A percentile compares a stretch with the other conserved stretches of the same genome.
Conservation (phyloP, 92 coral and sea anemone species). For the Desmophyllum pertusum region DNA sequence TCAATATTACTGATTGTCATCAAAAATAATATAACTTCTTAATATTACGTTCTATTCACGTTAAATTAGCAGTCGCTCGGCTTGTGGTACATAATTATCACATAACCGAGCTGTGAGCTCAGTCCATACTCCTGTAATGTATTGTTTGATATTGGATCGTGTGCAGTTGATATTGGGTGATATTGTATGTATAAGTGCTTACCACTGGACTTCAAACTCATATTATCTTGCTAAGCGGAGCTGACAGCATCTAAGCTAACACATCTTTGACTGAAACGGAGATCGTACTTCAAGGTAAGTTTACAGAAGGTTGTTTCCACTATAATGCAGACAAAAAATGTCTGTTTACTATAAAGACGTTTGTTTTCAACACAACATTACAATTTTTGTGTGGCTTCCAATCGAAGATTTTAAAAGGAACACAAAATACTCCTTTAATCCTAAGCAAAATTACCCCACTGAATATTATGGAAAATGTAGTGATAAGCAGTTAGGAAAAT, state of each 20-base stretch:
- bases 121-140: background rate
- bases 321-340: too few species aligned
- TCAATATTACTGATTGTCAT: too few species aligned
- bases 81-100: background rate
- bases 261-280: background rate
- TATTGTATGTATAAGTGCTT: background rate
- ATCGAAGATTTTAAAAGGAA: background rate
- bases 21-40: too few species aligned
- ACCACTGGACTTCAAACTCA: background rate
- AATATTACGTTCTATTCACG: background rate
- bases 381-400: background rate
- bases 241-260: background rate
- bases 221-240: too few species aligned
- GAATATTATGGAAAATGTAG: too few species aligned
- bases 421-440: background rate
- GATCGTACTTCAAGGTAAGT: background rate
- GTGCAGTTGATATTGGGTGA: conserved; percentile 3
- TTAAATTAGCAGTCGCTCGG: background rate
- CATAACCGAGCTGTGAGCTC: background rate
- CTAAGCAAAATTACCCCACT: background rate
- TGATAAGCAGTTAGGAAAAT: too few species aligned
- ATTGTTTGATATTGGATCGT: background rate
- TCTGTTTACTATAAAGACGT: background rate
- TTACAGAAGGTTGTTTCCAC: background rate
- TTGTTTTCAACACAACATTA: background rate